Conservation (phyloP, 2,888 invertebrate genomes). For the Heteromurus nitidus region DNA sequence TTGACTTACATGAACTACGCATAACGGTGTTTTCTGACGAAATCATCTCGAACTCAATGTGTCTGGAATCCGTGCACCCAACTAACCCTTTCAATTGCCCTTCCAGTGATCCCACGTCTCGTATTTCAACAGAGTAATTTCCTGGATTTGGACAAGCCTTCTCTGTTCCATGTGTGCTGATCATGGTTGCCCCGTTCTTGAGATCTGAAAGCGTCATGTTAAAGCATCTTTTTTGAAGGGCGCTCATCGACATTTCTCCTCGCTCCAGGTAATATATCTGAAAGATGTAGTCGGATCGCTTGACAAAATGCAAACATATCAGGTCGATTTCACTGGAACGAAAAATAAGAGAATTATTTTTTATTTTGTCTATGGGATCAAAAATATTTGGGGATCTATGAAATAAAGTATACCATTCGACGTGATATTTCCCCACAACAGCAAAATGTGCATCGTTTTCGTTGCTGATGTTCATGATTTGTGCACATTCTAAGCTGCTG, state of each 20-base stretch:
- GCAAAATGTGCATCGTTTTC: slow-evolving; percentile 9
- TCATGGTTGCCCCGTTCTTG: background rate
- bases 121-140: slow-evolving; percentile 1
- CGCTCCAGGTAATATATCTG: slow-evolving; percentile 16
- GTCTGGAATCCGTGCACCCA: background rate
- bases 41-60: too few species aligned
- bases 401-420: slow-evolving; percentile 2
- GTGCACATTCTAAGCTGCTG: slow-evolving; percentile 17
- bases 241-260: background rate
- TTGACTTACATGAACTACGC: too few species aligned
- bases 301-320: slow-evolving; percentile 24
- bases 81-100: too few species aligned
- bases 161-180: background rate
- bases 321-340: slow-evolving; percentile 5
- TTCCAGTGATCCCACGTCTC: too few species aligned
- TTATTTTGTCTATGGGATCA: too few species aligned
- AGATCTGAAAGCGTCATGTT: background rate
- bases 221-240: slow-evolving; percentile 12
- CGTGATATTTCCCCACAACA: slow-evolving; percentile 18
- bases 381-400: too few species aligned
- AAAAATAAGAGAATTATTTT: background rate
- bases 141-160: slow-evolving; percentile 1
- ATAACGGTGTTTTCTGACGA: too few species aligned
- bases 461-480: background rate
- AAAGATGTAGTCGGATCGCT: slow-evolving; percentile 20